A percentile compares a stretch with the other conserved stretches of the same genome.
Conservation (phyloP, 2,113 vertebrate species). For the Aldabrachelys gigantea region DNA sequence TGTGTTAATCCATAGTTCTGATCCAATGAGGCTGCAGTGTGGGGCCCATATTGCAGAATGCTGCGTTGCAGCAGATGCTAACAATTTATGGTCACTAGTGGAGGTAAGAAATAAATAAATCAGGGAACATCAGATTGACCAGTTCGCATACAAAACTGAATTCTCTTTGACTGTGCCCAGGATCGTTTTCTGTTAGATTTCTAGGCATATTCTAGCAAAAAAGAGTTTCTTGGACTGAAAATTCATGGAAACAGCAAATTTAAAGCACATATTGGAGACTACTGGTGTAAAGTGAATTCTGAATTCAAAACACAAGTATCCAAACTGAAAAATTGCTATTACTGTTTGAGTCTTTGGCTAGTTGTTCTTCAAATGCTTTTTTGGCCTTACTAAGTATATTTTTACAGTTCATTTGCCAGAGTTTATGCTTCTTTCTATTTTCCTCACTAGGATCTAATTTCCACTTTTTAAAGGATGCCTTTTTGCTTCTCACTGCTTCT, state of each 20-base stretch:
- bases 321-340: not conserved
- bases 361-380: no score
- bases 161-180: not conserved
- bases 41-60: not conserved
- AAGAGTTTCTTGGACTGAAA: not conserved
- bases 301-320: not conserved
- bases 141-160: not conserved
- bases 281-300: not conserved
- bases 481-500: no score
- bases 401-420: no score
- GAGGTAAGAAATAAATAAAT: not conserved
- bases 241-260: rapidly evolving
- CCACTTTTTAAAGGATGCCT: no score
- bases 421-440: no score
- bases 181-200: not conserved
- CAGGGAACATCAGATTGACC: not conserved
- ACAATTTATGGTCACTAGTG: not conserved
- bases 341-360: no score
- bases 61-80: not conserved
- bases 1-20: not conserved
- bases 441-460: no score
- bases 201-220: not conserved
- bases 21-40: rapidly evolving
- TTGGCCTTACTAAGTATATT: no score
- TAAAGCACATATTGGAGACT: rapidly evolving